These are phyloP conservation scores for Sebastes oblongus DNA, from an alignment of 2,797 vertebrate genomes.

Conservation along the genomic window DNA sequence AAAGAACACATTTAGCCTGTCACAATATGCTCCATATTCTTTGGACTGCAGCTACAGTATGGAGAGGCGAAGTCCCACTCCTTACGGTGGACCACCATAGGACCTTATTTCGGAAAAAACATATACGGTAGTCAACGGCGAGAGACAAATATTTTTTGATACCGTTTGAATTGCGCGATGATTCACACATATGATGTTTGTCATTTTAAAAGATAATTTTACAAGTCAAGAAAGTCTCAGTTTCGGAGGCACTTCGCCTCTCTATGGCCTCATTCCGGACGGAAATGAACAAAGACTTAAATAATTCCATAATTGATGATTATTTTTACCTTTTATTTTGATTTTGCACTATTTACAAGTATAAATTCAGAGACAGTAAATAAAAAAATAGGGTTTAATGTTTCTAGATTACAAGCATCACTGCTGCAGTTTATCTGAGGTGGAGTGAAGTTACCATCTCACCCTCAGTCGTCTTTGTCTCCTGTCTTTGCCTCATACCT, in stretches of 20 bases:
- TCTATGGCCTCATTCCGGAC: too few relatives aligned
- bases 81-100: too few relatives aligned
- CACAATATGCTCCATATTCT: background rate
- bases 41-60: background rate
- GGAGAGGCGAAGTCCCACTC: rapidly evolving
- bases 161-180: rapidly evolving
- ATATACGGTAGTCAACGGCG: too few relatives aligned
- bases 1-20: background rate
- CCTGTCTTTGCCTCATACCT: conserved; percentile 52
- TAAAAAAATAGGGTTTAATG: background rate
- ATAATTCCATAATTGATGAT: background rate
- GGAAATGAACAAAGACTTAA: background rate
- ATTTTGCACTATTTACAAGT: background rate
- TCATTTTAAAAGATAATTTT: too few relatives aligned
- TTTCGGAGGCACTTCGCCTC: too few relatives aligned
- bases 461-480: conserved; percentile 30
- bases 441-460: background rate
- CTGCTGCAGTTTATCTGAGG: background rate
- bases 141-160: too few relatives aligned
- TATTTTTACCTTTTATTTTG: background rate
- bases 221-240: too few relatives aligned
- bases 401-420: background rate
- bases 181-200: too few relatives aligned
- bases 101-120: too few relatives aligned
- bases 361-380: background rate